Base-by-base conservation (phyloP, 2,888 invertebrate genomes). In the Drosophila prostipennis region DNA sequence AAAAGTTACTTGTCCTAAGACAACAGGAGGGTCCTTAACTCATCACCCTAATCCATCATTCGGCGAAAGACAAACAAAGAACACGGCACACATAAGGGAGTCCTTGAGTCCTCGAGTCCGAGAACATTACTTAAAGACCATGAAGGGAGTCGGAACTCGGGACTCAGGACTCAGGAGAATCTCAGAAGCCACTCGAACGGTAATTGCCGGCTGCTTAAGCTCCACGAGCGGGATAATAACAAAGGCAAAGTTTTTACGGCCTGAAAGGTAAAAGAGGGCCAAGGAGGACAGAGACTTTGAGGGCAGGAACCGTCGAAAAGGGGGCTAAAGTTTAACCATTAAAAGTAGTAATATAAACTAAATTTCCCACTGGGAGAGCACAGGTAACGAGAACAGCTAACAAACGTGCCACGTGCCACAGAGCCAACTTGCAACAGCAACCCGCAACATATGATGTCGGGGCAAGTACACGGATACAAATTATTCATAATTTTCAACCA, bases 311-410 rank as follows among this genome's bases (percentile, higher is more conserved):
- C 45, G 26, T 37, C 51, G 42, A 32, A 65, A 32, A 53, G 46
- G 36, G 60, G 60, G 32, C 51, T 48, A 81, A 84, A 84, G 77
- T 84, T 84, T 86, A 78, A 73, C 87, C 84, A 88, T 84, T 84
- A 88, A 88, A 88, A 88, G 80, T 83, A 86, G 77, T 88, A 82
- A 83, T 74, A 83, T 75, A 82, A 88, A 86, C 88, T 86, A 86
- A 84, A 84, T 77, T 88, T 83, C 75, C 87, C 76, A 70, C 69
- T 48, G 87, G 83, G 83, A 86, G 39, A 39, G 10, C 40, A 32
- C 52, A 40, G 61, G 68, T 65, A 72, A 57, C 71, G 45, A 54
- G 43, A 7, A 42, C 26, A 32, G 16, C 37, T 6, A 46, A 19
- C 34, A 23, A 46, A 26, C 46, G 23, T 36, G 71, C 34, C 76